Conservation (phyloP, 2,888 invertebrate species). For the Thecocarcelia acutangulata region DNA sequence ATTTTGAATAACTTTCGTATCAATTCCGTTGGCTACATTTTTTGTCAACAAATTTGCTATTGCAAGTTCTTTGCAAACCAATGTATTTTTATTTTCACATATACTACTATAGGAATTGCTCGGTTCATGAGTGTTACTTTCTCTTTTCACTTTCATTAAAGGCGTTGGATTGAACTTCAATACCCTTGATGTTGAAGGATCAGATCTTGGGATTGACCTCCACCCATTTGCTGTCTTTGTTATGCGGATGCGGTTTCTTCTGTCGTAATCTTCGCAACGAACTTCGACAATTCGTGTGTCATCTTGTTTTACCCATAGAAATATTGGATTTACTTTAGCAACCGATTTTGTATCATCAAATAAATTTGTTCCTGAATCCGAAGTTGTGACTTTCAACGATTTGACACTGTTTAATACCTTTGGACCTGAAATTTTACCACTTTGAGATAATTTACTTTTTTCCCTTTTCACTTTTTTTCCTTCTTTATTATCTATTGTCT, state of each 20-base stretch:
- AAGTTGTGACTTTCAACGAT: constrained; percentile 15
- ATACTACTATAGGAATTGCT: constrained; percentile 29
- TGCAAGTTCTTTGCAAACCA: neutral
- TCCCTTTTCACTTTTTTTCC: neutral
- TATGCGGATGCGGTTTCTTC: constrained; percentile 90
- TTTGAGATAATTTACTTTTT: constrained; percentile 2
- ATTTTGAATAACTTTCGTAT: constrained; percentile 12
- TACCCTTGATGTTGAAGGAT: constrained; percentile 80
- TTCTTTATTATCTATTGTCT: neutral
- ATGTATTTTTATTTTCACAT: neutral
- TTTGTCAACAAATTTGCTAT: neutral
- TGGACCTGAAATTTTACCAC: neutral
- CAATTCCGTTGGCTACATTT: neutral
- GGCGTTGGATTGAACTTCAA: constrained; percentile 79
- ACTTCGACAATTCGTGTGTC: constrained; percentile 92
- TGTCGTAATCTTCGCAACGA: constrained; percentile 93
- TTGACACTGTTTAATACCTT: constrained; percentile 2
- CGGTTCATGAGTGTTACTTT: constrained; percentile 70
- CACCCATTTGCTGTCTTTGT: constrained; percentile 91
- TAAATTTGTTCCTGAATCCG: constrained; percentile 1
- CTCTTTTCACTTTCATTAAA: constrained; percentile 80
- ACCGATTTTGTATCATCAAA: constrained; percentile 22
- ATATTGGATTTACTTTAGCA: constrained; percentile 86
- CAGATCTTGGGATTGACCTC: constrained; percentile 91
- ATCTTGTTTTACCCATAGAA: constrained; percentile 91